These are phyloP conservation scores for Scarus forsteni DNA, from an alignment of 2,797 vertebrate genomes.

Conservation along the genomic window DNA sequence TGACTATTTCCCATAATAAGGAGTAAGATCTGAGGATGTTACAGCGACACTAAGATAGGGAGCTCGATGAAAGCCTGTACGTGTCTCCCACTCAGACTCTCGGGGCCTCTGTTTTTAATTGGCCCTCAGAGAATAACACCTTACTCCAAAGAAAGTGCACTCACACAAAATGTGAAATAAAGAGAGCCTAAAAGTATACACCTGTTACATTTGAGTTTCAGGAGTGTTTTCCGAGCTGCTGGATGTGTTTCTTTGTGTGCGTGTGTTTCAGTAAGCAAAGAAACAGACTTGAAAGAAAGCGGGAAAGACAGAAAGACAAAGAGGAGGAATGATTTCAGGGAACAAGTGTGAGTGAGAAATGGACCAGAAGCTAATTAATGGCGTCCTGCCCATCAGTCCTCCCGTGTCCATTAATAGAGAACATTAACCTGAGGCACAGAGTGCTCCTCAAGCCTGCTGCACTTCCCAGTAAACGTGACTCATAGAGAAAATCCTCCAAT, in stretches of 20 bases:
- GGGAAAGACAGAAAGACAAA: slow-evolving; percentile 43
- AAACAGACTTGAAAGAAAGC: slow-evolving; percentile 40
- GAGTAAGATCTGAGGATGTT: slow-evolving; percentile 9
- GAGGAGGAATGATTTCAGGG: slow-evolving; percentile 72
- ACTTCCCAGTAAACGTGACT: slow-evolving; percentile 86
- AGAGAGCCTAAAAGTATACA: slow-evolving; percentile 42
- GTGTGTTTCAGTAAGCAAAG: slow-evolving; percentile 58
- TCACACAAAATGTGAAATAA: slow-evolving; percentile 48
- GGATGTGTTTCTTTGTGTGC: slow-evolving; percentile 40
- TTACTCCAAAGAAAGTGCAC: slow-evolving; percentile 42
- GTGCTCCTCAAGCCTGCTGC: slow-evolving; percentile 81
- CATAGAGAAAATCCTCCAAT: slow-evolving; percentile 71
- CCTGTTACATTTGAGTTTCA: slow-evolving; percentile 54
- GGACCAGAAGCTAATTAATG: slow-evolving; percentile 86
- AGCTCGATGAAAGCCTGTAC: slow-evolving; percentile 26
- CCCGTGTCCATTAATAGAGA: slow-evolving; percentile 87
- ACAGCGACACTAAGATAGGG: background rate
- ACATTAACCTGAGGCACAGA: slow-evolving; percentile 89
- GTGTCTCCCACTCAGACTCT: slow-evolving; percentile 60
- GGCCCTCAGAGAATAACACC: slow-evolving; percentile 66
- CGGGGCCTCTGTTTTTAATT: slow-evolving; percentile 74
- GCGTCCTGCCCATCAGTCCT: slow-evolving; percentile 82
- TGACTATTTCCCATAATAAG: slow-evolving; percentile 3
- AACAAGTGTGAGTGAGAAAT: slow-evolving; percentile 80
- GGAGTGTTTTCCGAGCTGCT: slow-evolving; percentile 43